These are phyloP conservation scores for Pristionchus japonicus DNA, from an alignment of 2,888 invertebrate species.

Conservation along the genomic window DNA sequence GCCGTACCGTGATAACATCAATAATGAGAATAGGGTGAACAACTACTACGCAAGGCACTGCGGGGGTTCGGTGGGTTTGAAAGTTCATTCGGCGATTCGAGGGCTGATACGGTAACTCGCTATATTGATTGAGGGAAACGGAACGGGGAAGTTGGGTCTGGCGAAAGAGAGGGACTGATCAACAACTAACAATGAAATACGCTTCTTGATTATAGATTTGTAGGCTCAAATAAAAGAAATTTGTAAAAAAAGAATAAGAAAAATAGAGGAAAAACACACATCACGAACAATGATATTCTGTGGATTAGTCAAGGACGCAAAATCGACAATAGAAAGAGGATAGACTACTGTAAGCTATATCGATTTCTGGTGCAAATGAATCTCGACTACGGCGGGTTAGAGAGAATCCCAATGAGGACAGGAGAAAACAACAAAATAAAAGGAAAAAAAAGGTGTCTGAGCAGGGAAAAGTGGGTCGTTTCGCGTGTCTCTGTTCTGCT, in stretches of 20 bases:
- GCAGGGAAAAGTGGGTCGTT: not conserved
- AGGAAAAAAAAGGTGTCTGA: not conserved
- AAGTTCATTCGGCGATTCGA: not conserved
- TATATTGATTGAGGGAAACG: not conserved
- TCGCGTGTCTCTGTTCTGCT: not conserved
- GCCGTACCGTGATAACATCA: not conserved
- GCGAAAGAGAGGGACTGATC: not conserved
- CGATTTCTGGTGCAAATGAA: not conserved
- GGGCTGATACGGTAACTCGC: slow-evolving; percentile 1
- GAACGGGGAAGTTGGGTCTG: not conserved
- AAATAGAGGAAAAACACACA: slow-evolving; percentile 14
- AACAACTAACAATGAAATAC: slow-evolving; percentile 28
- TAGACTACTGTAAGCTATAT: not conserved
- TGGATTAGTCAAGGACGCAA: not conserved
- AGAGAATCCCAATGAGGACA: not conserved
- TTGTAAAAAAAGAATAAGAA: not conserved
- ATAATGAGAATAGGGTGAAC: not conserved
- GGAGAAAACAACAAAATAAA: not conserved
- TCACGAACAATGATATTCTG: not conserved
- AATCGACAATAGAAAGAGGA: not conserved
- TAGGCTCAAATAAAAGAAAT: not conserved
- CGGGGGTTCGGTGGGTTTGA: not conserved
- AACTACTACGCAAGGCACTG: slow-evolving; percentile 34
- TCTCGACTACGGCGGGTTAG: slow-evolving; percentile 10
- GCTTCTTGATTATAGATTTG: not conserved